phyloP scores from a whole-genome alignment of 2,797 vertebrate genomes.

The Sebastes steindachneri region DNA sequence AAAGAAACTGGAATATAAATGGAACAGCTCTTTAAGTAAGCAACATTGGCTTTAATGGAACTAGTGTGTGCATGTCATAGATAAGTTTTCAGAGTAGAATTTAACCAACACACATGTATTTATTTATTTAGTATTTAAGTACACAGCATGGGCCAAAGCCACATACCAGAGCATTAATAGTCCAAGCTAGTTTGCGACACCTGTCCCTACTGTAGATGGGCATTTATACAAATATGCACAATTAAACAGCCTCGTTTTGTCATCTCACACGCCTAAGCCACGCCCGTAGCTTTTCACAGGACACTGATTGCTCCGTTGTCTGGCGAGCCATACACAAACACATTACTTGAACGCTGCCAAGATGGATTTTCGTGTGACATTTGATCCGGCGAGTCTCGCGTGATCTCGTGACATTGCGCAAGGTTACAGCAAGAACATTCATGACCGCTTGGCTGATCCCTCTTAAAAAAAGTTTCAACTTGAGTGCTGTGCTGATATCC shows the following conservation, averaged over 20 bases:
- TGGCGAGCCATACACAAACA: not conserved
- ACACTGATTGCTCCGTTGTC: too few relatives aligned
- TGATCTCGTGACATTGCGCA: too few relatives aligned
- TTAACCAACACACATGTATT: not conserved
- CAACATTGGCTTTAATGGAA: not conserved
- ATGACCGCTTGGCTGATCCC: too few relatives aligned
- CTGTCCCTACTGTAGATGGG: not conserved
- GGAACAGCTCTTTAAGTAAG: not conserved
- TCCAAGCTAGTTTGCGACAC: not conserved
- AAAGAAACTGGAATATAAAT: not conserved
- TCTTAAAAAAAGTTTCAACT: too few relatives aligned
- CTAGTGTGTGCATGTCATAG: not conserved
- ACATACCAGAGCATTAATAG: not conserved
- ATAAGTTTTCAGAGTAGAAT: not conserved
- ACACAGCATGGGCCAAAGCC: not conserved
- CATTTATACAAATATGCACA: not conserved
- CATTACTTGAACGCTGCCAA: too few relatives aligned
- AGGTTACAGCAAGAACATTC: too few relatives aligned
- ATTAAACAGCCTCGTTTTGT: too few relatives aligned
- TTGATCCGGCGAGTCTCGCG: too few relatives aligned
- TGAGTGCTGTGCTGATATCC: not conserved
- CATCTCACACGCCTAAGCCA: too few relatives aligned
- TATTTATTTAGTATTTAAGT: not conserved
- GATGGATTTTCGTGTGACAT: too few relatives aligned
- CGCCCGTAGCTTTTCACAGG: too few relatives aligned